Base-by-base conservation (phyloP, 2,888 invertebrate genomes). In the Andricus quercusramuli region DNA sequence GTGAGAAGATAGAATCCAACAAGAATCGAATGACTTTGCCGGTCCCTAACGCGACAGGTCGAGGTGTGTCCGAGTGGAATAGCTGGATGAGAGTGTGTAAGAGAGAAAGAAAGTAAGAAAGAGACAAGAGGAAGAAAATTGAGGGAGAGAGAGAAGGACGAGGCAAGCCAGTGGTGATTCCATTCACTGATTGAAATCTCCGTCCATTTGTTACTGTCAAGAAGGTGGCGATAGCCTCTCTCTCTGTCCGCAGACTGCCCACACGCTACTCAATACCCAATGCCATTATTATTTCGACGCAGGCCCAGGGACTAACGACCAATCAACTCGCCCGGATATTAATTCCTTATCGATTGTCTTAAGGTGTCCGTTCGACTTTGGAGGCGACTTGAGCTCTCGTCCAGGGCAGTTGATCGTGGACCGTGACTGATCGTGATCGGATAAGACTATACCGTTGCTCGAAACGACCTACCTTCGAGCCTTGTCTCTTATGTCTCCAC, bases 151-250 rank as follows among this genome's bases (percentile, higher is more conserved):
- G 89, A 87, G 84, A 83, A 84, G 85, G 88, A 88, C 86, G 83
- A 86, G 86, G 86, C 85, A 92, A 93, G 90, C 88, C 93, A 93
- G 93, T 93, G 93, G 94, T 94, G 94, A 93, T 94, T 94, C 93
- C 94, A 95, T 94, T 94, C 94, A 94, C 94, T 93, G 96, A 96
- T 96, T 95, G 94, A 94, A 95, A 96, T 96, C 96, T 95, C 93
- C 93, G 93, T 94, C 95, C 95, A 96, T 96, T 96, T 96, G 95
- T 96, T 96, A 96, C 94, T 95, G 96, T 96, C 96, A 95, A 89
- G 90, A 87, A 92, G 92, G 92, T 92, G 92, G 92, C 92, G 92
- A 92, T 92, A 92, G 91, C 89, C 90, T 90, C 89, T 89, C 85
- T 86, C 85, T 86, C 82, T 81, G 83, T 84, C 82, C 83, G 85